Evolutionary conservation across 2,113 vertebrate species (phyloP).

Genomic region (Anhinga rufa): DNA sequence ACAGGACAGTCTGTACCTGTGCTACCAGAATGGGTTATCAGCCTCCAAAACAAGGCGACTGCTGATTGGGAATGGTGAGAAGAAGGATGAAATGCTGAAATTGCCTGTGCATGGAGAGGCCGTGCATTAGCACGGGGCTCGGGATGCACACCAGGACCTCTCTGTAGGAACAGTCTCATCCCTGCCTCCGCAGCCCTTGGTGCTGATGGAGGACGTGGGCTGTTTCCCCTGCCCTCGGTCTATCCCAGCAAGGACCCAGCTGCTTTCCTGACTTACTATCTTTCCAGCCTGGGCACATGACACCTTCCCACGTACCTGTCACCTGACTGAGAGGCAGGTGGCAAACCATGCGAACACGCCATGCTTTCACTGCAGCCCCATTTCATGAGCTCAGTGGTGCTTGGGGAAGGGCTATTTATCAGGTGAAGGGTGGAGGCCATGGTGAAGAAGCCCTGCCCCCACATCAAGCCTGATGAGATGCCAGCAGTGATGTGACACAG

Average conservation of each 20-base stretch:
- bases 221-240: not conserved
- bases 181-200: rapidly evolving
- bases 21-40: not conserved
- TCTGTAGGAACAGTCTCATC: not conserved
- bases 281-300: not conserved
- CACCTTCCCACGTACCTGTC: not conserved
- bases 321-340: rapidly evolving
- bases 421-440: not conserved
- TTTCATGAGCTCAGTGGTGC: not conserved
- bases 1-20: not conserved
- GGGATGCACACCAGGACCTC: rapidly evolving
- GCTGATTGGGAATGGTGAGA: not conserved
- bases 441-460: not conserved
- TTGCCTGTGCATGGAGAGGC: not conserved
- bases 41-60: not conserved
- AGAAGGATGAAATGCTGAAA: not conserved
- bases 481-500: not conserved
- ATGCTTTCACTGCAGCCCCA: not conserved
- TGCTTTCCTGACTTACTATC: not conserved
- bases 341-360: rapidly evolving
- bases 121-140: not conserved
- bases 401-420: not conserved
- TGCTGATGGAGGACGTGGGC: not conserved
- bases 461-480: not conserved
- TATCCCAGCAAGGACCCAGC: not conserved